These are phyloP conservation scores for Bubo scandiacus DNA, from an alignment of 2,113 vertebrate species.

Conservation along the genomic window DNA sequence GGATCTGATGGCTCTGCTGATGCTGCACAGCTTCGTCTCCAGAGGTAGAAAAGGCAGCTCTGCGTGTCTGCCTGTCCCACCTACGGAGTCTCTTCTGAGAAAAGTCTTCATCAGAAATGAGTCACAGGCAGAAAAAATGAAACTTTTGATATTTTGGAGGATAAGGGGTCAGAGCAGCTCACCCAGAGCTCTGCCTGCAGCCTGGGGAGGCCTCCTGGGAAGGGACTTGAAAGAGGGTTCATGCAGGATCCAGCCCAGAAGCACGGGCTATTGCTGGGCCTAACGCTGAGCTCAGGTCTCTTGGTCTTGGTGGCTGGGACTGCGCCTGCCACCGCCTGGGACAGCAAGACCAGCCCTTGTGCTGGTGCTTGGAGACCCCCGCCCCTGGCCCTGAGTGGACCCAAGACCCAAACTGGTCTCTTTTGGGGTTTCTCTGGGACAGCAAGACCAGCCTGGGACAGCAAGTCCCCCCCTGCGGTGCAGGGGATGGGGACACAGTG, in stretches of 20 bases:
- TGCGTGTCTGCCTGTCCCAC: neutral
- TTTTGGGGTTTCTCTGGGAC: neutral
- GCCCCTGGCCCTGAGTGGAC: too few species aligned
- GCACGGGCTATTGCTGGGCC: neutral
- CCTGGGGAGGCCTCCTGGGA: neutral
- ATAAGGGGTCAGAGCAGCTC: neutral
- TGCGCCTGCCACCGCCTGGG: neutral
- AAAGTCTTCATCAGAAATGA: neutral
- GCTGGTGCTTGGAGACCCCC: neutral
- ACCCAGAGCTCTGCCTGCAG: neutral
- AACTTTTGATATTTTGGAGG: accelerated
- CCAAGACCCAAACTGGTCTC: accelerated
- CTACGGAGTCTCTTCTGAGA: neutral
- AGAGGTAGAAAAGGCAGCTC: neutral
- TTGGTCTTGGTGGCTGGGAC: neutral
- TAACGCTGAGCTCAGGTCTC: neutral
- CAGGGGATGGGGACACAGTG: neutral
- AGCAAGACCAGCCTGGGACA: neutral
- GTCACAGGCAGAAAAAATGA: neutral
- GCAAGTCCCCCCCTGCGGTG: neutral
- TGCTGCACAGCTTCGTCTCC: neutral
- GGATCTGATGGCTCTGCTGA: neutral
- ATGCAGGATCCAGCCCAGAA: neutral
- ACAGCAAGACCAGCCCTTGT: neutral
- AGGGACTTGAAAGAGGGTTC: too few species aligned